Base-by-base conservation (phyloP, 2,797 vertebrate species). In the Acrossocheilus fasciatus region DNA sequence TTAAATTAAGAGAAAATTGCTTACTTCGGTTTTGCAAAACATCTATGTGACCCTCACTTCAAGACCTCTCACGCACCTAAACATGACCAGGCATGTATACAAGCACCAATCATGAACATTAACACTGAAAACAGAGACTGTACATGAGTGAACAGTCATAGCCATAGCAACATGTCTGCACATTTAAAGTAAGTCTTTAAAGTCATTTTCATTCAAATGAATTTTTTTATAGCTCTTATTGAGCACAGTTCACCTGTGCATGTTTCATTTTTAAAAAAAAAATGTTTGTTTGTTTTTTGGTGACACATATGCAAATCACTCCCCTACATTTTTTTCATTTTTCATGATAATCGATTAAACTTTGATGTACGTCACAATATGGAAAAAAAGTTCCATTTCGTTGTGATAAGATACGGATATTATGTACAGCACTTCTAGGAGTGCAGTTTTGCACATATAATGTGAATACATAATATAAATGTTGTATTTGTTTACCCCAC, bases 21-120 rank as follows among this genome's bases (percentile, higher is more conserved):
- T 26, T 62, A 62, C n/a, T 73, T 73, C 26, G 9, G 70, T 73
- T 57, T 66, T 59, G 30, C 12, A 41, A 81, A 68, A 81, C 26
- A 50, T 54, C 30, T 54, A 4, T 2, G 15, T 64, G 23, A 64
- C 57, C 57, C 15, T 45, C 77, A 45, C 7, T 78, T 85, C 11
- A 79, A 85, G 59, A 77, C 34, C 59, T 76, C 39, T 54, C 47
- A 57, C 26, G 12, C 47, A 12, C 6, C 34, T 69, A 69, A 84
- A 43, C 75, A 70, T 68, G 70, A 76, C 69, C 87, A 87, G 57
- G 70, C 83, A 23, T 57, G 41, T 59, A 84, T n/a, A 36, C 59
- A 85, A 82, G 64, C 66, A 84, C 72, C 50, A 80, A 85, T 84
- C 81, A 85, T 85, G 76, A 80, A 86, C 73, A 45, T 68, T 78